A percentile compares a stretch with the other conserved stretches of the same genome.
These are phyloP conservation scores for Plagodis pulveraria DNA, from an alignment of 2,888 invertebrate genomes.

Conservation along the genomic window DNA sequence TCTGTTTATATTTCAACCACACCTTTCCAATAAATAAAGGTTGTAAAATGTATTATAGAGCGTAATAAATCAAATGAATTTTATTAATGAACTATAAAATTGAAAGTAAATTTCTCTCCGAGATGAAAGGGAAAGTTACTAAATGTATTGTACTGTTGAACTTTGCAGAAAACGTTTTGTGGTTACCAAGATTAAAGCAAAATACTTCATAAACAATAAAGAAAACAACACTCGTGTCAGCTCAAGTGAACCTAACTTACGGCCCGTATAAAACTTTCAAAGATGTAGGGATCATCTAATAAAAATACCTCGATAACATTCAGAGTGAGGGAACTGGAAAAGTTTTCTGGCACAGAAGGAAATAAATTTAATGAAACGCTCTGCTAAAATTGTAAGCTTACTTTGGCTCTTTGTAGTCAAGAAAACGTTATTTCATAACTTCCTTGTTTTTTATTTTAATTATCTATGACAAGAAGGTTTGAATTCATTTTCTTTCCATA, in stretches of 20 bases:
- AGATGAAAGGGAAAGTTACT: constrained; percentile 32
- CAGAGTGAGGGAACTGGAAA: constrained; percentile 18
- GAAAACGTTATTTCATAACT: constrained; percentile 10
- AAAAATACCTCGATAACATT: constrained; percentile 27
- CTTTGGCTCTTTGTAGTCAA: background rate
- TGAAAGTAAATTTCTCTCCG: constrained; percentile 31
- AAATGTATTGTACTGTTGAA: constrained; percentile 34
- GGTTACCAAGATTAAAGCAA: constrained; percentile 30
- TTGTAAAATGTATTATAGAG: constrained; percentile 6
- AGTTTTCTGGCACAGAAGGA: constrained; percentile 17
- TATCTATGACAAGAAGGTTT: no score
- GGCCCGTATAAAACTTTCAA: constrained; percentile 28
- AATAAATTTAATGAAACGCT: constrained; percentile 18
- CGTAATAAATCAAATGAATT: constrained; percentile 14
- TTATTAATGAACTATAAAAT: constrained; percentile 29
- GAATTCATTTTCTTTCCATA: constrained; percentile 1
- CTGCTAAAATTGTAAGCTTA: background rate
- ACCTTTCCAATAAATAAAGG: constrained; percentile 8
- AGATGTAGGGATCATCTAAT: constrained; percentile 30
- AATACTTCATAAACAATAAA: constrained; percentile 33
- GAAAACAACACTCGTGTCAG: constrained; percentile 22
- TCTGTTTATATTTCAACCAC: background rate
- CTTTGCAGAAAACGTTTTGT: constrained; percentile 33
- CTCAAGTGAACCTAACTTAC: constrained; percentile 29
- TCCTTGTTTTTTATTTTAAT: background rate